A percentile compares a stretch with the other conserved stretches of the same genome.
phyloP scores from a whole-genome alignment of 2,888 invertebrate species.

The Cantharis lateralis region DNA sequence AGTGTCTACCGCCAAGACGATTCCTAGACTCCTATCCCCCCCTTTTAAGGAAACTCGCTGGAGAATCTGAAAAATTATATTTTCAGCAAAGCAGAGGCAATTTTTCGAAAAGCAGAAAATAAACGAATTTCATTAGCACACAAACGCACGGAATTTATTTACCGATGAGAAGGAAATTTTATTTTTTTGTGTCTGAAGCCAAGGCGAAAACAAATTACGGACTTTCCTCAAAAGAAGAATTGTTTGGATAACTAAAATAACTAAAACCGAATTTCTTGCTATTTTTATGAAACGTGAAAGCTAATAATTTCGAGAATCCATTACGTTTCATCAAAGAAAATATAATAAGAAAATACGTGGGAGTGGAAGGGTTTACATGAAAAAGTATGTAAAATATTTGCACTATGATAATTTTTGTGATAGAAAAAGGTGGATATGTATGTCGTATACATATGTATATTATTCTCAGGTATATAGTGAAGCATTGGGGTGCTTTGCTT shows the following conservation, averaged over 20 bases:
- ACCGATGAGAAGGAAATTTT: not conserved
- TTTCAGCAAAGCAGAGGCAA: not conserved
- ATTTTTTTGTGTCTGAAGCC: not conserved
- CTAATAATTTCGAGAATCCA: not conserved
- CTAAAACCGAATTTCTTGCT: not conserved
- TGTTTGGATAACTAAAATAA: not conserved
- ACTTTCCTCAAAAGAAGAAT: not conserved
- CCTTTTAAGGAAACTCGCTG: too few relatives aligned
- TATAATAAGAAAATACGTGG: not conserved
- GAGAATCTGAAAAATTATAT: not conserved
- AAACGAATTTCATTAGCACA: not conserved
- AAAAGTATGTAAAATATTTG: not conserved
- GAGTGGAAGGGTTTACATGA: not conserved
- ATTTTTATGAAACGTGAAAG: not conserved
- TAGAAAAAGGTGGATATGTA: not conserved
- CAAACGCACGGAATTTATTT: not conserved
- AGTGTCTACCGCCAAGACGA: too few relatives aligned
- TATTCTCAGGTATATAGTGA: not conserved
- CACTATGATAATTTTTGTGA: not conserved
- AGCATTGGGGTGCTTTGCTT: conserved; percentile 21
- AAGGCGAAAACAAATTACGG: not conserved
- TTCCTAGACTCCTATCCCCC: too few relatives aligned
- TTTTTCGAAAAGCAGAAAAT: not conserved
- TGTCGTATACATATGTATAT: not conserved
- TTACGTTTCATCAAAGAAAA: not conserved